A percentile compares a stretch with the other conserved stretches of the same genome.
Conservation (phyloP, 2,113 vertebrate genomes). For the Centropus unirufus region DNA sequence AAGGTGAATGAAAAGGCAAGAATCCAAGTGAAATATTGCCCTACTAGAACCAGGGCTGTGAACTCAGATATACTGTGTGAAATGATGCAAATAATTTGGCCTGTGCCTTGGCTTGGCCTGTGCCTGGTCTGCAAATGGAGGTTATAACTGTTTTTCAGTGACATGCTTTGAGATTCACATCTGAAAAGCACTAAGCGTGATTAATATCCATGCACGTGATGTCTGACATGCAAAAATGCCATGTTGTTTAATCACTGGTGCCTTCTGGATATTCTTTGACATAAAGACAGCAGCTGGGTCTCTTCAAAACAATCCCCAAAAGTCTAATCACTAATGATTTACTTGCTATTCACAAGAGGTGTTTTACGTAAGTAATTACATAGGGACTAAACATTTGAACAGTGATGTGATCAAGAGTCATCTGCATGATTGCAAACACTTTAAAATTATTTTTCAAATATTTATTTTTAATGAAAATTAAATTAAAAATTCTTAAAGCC, state of each 20-base stretch:
- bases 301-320: constrained; percentile 62
- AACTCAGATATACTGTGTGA: background rate
- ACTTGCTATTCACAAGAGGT: constrained; percentile 59
- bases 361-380: constrained; percentile 39
- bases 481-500: constrained; percentile 25
- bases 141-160: background rate
- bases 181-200: background rate
- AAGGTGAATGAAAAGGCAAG: background rate
- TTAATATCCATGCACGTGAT: constrained; percentile 41
- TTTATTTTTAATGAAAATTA: constrained; percentile 56
- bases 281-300: constrained; percentile 64
- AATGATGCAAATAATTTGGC: background rate
- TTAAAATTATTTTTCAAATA: constrained; percentile 52
- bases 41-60: background rate
- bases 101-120: background rate
- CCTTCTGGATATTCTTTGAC: constrained; percentile 50
- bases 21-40: background rate
- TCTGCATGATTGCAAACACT: constrained; percentile 64
- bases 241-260: constrained; percentile 52
- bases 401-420: constrained; percentile 37
- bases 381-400: constrained; percentile 24
- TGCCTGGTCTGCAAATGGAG: background rate
- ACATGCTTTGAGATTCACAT: background rate
- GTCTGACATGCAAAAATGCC: constrained; percentile 45
- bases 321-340: constrained; percentile 57